Evolutionary conservation across 2,888 invertebrate species (phyloP).

Genomic region (Hyles lineata): DNA sequence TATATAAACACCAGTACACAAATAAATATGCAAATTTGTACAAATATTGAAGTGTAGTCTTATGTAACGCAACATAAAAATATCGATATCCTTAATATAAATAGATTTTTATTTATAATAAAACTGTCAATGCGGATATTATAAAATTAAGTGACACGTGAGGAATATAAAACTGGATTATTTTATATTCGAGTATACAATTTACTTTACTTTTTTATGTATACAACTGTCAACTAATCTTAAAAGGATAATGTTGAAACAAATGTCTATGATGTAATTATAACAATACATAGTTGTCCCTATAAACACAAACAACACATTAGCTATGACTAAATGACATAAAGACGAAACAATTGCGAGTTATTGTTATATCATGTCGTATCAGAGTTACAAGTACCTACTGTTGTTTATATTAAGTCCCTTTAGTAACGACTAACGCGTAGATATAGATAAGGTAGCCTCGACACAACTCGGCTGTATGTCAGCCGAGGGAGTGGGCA

Average conservation of each 20-base stretch:
- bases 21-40: too few relatives aligned
- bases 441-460: conserved; percentile 3
- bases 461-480: background rate
- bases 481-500: background rate
- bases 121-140: background rate
- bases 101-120: background rate
- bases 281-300: background rate
- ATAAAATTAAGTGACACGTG: background rate
- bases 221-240: background rate
- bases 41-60: too few relatives aligned
- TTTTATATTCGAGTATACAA: background rate
- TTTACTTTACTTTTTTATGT: too few relatives aligned
- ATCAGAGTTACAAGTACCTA: background rate
- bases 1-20: too few relatives aligned
- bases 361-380: background rate
- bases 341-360: conserved; percentile 15
- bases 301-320: too few relatives aligned
- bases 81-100: background rate
- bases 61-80: background rate
- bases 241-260: background rate
- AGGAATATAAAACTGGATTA: conserved; percentile 9
- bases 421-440: background rate
- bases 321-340: background rate
- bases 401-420: conserved; percentile 6
- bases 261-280: background rate